phyloP scores from a whole-genome alignment of 2,797 vertebrate species.

The Sebastes cheni region DNA sequence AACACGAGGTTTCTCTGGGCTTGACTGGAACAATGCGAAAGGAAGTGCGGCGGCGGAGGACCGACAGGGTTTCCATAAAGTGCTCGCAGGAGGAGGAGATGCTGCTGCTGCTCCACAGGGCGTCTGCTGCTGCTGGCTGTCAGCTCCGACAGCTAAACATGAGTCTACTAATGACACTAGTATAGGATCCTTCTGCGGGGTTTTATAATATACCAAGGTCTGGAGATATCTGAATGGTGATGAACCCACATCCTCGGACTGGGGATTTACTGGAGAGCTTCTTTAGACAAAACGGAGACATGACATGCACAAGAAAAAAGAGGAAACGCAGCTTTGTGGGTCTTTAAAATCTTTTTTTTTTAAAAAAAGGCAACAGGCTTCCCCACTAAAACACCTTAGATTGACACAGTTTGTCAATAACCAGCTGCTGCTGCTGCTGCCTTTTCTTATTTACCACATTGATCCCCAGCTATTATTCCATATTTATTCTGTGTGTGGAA shows the following conservation, averaged over 20 bases:
- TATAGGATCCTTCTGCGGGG: neutral
- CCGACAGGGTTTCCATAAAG: conserved; percentile 29
- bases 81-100: conserved; percentile 35
- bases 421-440: conserved; percentile 8
- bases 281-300: conserved; percentile 74
- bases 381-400: neutral
- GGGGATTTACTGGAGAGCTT: conserved; percentile 34
- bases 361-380: conserved; percentile 46
- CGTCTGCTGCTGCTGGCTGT: conserved; percentile 45
- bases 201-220: too few relatives aligned
- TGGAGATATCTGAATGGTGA: neutral
- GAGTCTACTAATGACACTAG: neutral
- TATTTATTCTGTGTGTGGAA: neutral
- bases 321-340: conserved; percentile 72
- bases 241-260: neutral
- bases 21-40: conserved; percentile 41
- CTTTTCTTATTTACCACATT: neutral
- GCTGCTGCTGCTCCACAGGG: conserved; percentile 38
- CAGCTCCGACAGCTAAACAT: neutral
- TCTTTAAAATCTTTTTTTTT: conserved; percentile 55
- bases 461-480: neutral
- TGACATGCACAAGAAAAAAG: conserved; percentile 78
- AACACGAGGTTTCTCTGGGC: conserved; percentile 17
- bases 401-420: conserved; percentile 38
- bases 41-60: conserved; percentile 39